These are phyloP conservation scores for Pseudopleuronectes americanus DNA, from an alignment of 2,797 vertebrate species.

Conservation along the genomic window DNA sequence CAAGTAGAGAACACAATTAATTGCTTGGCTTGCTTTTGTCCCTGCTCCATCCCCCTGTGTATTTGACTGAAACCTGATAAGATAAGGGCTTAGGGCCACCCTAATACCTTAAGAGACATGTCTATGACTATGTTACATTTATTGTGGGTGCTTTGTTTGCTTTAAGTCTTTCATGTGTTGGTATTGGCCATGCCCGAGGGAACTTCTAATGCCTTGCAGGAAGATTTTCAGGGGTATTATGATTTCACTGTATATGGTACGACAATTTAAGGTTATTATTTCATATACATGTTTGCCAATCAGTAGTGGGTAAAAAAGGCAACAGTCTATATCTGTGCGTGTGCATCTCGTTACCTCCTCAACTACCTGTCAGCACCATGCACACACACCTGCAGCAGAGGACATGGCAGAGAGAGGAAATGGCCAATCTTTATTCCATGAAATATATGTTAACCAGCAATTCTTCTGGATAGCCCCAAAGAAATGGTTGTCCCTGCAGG, in stretches of 20 bases:
- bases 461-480: neutral
- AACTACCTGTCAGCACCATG: neutral
- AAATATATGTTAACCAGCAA: neutral
- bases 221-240: neutral
- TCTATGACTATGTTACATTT: conserved; percentile 57
- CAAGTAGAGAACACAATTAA: conserved; percentile 86
- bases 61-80: conserved; percentile 81
- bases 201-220: neutral
- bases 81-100: conserved; percentile 78
- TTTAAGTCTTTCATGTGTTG: conserved; percentile 22
- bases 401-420: neutral
- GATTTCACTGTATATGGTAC: neutral
- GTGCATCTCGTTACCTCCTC: neutral
- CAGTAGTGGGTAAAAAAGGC: neutral
- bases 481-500: neutral
- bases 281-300: neutral
- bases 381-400: neutral
- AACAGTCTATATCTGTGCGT: neutral
- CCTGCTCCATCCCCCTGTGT: conserved; percentile 70
- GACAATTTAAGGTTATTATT: neutral
- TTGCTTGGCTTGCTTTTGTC: conserved; percentile 85
- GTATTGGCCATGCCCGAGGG: conserved; percentile 1
- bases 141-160: conserved; percentile 61
- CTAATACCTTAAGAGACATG: conserved; percentile 72
- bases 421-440: too few relatives aligned